These are phyloP conservation scores for Pagrus major DNA, from an alignment of 2,113 vertebrate genomes.

Conservation along the genomic window DNA sequence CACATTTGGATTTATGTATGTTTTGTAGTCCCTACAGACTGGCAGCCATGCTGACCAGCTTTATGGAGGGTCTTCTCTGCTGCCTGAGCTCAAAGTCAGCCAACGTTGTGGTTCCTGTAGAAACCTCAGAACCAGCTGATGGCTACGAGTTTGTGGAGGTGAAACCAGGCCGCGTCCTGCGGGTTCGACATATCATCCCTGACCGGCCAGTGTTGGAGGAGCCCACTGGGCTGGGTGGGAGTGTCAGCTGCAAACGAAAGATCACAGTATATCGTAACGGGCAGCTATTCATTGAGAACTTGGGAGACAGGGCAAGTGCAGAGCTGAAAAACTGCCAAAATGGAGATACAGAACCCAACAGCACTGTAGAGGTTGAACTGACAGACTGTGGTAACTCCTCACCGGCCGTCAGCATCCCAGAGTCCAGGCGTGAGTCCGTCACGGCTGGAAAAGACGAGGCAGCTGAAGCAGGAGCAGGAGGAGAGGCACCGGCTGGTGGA, in stretches of 20 bases:
- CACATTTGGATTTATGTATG: background rate
- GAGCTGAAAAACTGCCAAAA: slow-evolving; percentile 86
- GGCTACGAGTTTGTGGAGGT: slow-evolving; percentile 96
- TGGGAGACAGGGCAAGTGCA: slow-evolving; percentile 83
- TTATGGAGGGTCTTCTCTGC: slow-evolving; percentile 91
- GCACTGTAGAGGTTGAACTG: slow-evolving; percentile 84
- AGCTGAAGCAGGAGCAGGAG: slow-evolving; percentile 29
- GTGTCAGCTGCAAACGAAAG: slow-evolving; percentile 90
- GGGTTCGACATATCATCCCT: slow-evolving; percentile 88
- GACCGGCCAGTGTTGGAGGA: slow-evolving; percentile 75
- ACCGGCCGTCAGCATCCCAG: background rate
- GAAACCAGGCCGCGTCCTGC: slow-evolving; percentile 92
- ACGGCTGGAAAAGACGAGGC: slow-evolving; percentile 47
- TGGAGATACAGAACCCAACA: slow-evolving; percentile 78
- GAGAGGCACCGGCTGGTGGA: slow-evolving; percentile 20
- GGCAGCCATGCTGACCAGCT: slow-evolving; percentile 90
- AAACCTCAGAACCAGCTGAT: slow-evolving; percentile 87
- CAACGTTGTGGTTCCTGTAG: slow-evolving; percentile 89
- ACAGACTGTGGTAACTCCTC: slow-evolving; percentile 60
- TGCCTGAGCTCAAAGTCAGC: slow-evolving; percentile 90
- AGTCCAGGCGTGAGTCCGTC: background rate
- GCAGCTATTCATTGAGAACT: slow-evolving; percentile 94
- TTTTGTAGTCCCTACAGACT: slow-evolving; percentile 49
- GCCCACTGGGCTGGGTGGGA: slow-evolving; percentile 55
- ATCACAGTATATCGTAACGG: slow-evolving; percentile 94